Conservation (phyloP, 2,888 invertebrate species). For the Aphidius colemani region DNA sequence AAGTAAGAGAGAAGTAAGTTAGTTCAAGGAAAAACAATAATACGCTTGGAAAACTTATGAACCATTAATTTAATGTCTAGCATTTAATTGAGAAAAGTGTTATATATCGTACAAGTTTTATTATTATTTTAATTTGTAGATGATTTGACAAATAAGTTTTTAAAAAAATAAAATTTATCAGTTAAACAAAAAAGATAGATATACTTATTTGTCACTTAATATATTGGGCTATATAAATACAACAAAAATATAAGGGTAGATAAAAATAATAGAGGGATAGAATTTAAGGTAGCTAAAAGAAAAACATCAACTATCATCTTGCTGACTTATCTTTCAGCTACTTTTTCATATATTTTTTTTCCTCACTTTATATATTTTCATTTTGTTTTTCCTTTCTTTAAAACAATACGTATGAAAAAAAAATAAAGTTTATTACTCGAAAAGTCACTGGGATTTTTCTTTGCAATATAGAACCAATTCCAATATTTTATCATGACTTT, state of each 20-base stretch:
- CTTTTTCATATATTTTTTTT: slow-evolving; percentile 10
- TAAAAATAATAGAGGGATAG: slow-evolving; percentile 4
- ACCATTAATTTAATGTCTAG: slow-evolving; percentile 11
- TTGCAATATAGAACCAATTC: neutral
- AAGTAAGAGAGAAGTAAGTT: neutral
- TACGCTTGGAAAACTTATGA: slow-evolving; percentile 13
- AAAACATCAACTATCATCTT: too few relatives aligned
- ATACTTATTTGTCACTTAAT: too few relatives aligned
- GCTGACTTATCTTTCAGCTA: too few relatives aligned
- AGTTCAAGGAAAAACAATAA: slow-evolving; percentile 24
- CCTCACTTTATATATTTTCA: slow-evolving; percentile 26
- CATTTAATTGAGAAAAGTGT: slow-evolving; percentile 7
- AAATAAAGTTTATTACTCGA: slow-evolving; percentile 35
- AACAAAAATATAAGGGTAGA: slow-evolving; percentile 7
- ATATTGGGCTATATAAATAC: too few relatives aligned
- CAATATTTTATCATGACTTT: too few relatives aligned
- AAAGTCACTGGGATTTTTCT: slow-evolving; percentile 15
- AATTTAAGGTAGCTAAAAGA: neutral
- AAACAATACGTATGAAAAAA: slow-evolving; percentile 18
- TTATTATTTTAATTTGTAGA: slow-evolving; percentile 11
- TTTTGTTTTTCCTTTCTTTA: slow-evolving; percentile 34
- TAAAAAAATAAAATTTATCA: too few relatives aligned
- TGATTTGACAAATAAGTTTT: too few relatives aligned
- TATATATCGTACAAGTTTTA: neutral
- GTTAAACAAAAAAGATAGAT: too few relatives aligned